These are phyloP conservation scores for Nemopilema nomurai DNA, from an alignment of 30 jellyfish, hydroid and myxozoan species.

Conservation along the genomic window DNA sequence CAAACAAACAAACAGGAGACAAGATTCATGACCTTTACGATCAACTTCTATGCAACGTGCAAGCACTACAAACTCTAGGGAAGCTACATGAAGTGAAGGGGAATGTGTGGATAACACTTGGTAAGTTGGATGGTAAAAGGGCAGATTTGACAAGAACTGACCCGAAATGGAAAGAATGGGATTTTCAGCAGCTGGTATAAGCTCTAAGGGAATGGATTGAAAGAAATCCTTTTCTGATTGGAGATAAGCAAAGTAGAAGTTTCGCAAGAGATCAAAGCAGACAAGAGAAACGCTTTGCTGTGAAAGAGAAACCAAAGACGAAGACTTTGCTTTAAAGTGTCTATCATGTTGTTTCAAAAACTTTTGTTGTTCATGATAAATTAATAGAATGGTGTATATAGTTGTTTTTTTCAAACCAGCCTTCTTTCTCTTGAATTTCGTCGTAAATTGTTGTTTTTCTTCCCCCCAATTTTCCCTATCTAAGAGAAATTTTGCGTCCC, in stretches of 20 bases:
- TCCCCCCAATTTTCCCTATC: too few species aligned
- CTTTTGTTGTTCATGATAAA: too few species aligned
- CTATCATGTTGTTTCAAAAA: too few species aligned
- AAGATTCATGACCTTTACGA: constrained; percentile 67
- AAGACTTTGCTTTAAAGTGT: too few species aligned
- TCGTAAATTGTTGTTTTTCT: too few species aligned
- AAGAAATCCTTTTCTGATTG: constrained; percentile 45
- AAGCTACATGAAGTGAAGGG: constrained; percentile 50
- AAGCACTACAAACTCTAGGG: constrained; percentile 66
- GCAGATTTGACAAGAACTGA: constrained; percentile 57
- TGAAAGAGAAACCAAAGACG: too few species aligned
- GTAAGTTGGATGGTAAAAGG: constrained; percentile 53
- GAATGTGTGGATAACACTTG: constrained; percentile 61
- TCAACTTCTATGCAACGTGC: constrained; percentile 53
- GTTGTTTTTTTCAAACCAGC: too few species aligned
- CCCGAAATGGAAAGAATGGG: constrained; percentile 61
- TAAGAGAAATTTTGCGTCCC: too few species aligned
- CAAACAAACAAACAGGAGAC: constrained; percentile 8
- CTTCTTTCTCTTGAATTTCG: too few species aligned
- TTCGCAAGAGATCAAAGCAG: neutral
- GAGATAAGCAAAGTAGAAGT: constrained; percentile 28
- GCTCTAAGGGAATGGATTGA: constrained; percentile 55
- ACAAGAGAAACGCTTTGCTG: too few species aligned
- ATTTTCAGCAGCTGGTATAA: constrained; percentile 56
- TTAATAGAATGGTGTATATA: too few species aligned